Evolutionary conservation across 2,113 vertebrate species (phyloP).

Genomic region (Neogobius melanostomus): DNA sequence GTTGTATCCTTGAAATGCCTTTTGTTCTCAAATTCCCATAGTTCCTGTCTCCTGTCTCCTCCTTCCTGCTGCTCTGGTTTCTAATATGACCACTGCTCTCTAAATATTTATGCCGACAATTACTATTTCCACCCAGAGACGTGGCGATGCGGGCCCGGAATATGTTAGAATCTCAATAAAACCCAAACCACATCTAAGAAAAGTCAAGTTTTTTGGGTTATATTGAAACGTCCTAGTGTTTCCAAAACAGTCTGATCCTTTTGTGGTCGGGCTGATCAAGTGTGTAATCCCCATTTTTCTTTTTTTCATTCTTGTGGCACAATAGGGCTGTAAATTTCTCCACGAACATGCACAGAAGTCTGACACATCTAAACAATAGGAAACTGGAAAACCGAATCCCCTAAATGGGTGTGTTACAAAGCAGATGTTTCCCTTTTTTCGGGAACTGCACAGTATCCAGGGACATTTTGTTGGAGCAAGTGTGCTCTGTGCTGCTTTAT

Average conservation of each 20-base stretch:
- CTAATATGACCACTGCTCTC: constrained; percentile 45
- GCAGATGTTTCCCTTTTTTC: background rate
- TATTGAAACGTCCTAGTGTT: no score
- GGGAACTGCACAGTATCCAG: background rate
- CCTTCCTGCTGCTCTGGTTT: constrained; percentile 18
- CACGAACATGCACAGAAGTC: background rate
- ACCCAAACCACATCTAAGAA: background rate
- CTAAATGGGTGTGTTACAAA: background rate
- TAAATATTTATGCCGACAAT: constrained; percentile 50
- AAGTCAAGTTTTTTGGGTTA: background rate
- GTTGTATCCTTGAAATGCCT: constrained; percentile 62
- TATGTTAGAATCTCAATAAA: background rate
- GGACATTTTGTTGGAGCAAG: constrained; percentile 17
- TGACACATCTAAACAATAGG: background rate
- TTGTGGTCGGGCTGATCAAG: background rate
- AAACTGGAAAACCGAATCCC: background rate
- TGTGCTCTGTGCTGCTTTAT: constrained; percentile 28
- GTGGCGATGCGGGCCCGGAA: no score
- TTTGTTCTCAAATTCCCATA: constrained; percentile 50
- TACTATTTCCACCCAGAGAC: constrained; percentile 40
- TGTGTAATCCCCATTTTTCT: background rate
- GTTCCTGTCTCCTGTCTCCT: constrained; percentile 29
- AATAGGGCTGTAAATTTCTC: background rate
- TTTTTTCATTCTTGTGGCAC: background rate
- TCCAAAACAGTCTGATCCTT: background rate